A percentile compares a stretch with the other conserved stretches of the same genome.
Conservation (phyloP, 2,888 invertebrate genomes). For the Automeris io region DNA sequence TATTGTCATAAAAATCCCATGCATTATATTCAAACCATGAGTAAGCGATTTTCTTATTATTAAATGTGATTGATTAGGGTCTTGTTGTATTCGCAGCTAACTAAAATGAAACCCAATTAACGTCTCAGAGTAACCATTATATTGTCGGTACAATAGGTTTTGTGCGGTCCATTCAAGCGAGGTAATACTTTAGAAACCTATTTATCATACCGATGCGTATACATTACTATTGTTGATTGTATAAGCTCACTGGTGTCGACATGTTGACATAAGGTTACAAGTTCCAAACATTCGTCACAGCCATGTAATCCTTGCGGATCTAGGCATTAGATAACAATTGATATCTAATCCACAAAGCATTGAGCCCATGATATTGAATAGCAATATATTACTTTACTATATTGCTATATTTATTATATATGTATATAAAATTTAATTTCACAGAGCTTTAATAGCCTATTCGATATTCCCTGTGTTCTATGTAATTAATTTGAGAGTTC, state of each 20-base stretch:
- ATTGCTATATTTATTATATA: too few species aligned
- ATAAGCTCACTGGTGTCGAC: not conserved
- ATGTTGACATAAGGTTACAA: conserved; percentile 6
- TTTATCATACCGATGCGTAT: conserved; percentile 3
- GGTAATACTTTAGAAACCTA: not conserved
- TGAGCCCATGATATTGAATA: too few species aligned
- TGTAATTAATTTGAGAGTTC: too few species aligned
- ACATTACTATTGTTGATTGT: not conserved
- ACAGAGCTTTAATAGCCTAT: too few species aligned
- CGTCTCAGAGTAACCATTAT: not conserved
- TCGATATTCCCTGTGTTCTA: too few species aligned
- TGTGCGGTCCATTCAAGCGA: not conserved
- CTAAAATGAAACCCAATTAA: conserved; percentile 6
- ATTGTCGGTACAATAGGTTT: conserved; percentile 1
- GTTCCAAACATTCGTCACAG: too few species aligned
- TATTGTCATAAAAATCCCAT: not conserved
- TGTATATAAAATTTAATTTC: too few species aligned
- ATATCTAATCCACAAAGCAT: too few species aligned
- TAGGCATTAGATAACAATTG: too few species aligned
- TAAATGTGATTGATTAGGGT: not conserved
- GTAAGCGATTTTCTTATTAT: not conserved
- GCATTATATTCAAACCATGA: not conserved
- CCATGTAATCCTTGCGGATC: too few species aligned
- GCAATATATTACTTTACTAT: too few species aligned
- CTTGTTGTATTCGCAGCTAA: not conserved